Evolutionary conservation across 2,888 invertebrate species (phyloP), one percentile per base, ranked within the genome.

Genomic region (Itoplectis maculator): DNA sequence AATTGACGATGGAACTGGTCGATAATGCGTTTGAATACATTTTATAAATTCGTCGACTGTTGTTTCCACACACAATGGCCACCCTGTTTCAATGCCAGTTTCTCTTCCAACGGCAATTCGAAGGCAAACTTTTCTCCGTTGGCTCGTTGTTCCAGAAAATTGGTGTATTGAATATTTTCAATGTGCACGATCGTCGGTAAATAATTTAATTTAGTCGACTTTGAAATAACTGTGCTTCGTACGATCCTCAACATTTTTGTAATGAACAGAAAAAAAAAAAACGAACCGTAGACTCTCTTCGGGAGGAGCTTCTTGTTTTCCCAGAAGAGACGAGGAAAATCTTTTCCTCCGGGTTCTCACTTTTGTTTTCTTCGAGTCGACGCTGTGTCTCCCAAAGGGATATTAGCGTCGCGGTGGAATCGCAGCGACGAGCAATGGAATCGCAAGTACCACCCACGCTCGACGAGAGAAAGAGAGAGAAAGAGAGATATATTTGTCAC

Each of bases 401-500:
- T 70, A 70, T 70, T 45, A 70, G 54, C n/a, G 45, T 23, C 40
- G 29, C 18, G 2, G 56, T 11, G 15, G 42, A 59, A 70, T 70
- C 29, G n/a, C 20, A 15, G 20, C 13, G 13, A 65, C 42, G 23
- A 42, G 40, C 11, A 65, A 37, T 65, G 18, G 45, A 65, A 45
- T 20, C 13, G 65, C 45, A 42, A 45, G 42, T 47, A 35, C 47
- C 35, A 18, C 35, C 59, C 45, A 29, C 37, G 35, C 61, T 37
- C 20, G 7, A n/a, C n/a, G n/a, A n/a, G n/a, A n/a, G n/a, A n/a
- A n/a, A n/a, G n/a, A n/a, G n/a, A n/a, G n/a, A n/a, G n/a, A n/a
- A n/a, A n/a, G n/a, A 45, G 29, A 45, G 45, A 61, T 59, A 18
- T 59, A 73, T 59, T 61, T 61, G 61, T 47, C 59, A 61, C 15